Percentiles rank a stretch among this genome's conserved stretches.
Conservation (phyloP, 2,888 invertebrate genomes). For the Agrotis segetum region DNA sequence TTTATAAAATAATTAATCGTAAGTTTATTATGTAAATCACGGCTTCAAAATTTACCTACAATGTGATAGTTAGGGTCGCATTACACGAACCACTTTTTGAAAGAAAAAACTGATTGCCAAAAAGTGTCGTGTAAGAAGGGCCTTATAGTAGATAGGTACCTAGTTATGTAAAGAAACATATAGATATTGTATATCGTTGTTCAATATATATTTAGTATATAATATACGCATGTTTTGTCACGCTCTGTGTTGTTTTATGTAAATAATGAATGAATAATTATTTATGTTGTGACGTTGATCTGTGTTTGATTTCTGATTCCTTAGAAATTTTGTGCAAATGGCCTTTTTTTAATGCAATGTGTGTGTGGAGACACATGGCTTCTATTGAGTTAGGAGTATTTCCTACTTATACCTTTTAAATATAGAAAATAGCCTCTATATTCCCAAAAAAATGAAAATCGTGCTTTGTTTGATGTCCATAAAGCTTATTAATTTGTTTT, state of each 20-base stretch:
- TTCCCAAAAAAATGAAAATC: neutral
- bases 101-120: neutral
- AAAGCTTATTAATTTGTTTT: neutral
- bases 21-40: slow-evolving; percentile 59
- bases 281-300: slow-evolving; percentile 82
- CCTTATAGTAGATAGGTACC: slow-evolving; percentile 6
- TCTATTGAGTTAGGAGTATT: neutral
- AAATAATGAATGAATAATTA: slow-evolving; percentile 87
- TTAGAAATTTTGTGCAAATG: slow-evolving; percentile 52
- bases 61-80: slow-evolving; percentile 58
- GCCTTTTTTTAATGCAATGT: slow-evolving; percentile 11
- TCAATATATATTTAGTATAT: slow-evolving; percentile 40
- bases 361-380: slow-evolving; percentile 1
- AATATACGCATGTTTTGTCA: slow-evolving; percentile 68
- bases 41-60: slow-evolving; percentile 52
- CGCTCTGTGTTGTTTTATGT: slow-evolving; percentile 78
- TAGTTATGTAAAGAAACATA: slow-evolving; percentile 26
- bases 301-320: slow-evolving; percentile 79
- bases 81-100: neutral
- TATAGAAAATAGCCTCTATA: neutral
- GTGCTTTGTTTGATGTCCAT: neutral
- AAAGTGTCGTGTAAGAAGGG: neutral
- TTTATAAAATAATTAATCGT: slow-evolving; percentile 49
- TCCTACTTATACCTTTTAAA: neutral
- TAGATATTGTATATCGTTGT: slow-evolving; percentile 49